Evolutionary conservation across 2,113 vertebrate species (phyloP).

Genomic region (Larimichthys crocea): DNA sequence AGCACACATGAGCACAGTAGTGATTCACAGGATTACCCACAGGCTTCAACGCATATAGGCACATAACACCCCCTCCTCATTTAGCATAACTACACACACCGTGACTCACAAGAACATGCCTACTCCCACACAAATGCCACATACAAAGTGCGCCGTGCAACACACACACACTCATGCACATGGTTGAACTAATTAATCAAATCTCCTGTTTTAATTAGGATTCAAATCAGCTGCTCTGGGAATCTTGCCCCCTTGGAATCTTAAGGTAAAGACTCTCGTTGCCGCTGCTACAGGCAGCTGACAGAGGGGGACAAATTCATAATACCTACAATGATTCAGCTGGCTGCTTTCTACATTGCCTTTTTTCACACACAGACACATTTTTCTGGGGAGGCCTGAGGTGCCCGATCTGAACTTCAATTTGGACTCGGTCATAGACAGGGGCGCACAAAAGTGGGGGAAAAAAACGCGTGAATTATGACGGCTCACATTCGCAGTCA

Average conservation of each 20-base stretch:
- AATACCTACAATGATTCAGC: conserved; percentile 70
- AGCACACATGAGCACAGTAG: conserved; percentile 41
- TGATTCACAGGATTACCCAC: conserved; percentile 71
- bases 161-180: conserved; percentile 27
- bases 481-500: not conserved
- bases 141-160: conserved; percentile 30
- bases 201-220: conserved; percentile 82
- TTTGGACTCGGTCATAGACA: conserved; percentile 55
- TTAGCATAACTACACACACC: conserved; percentile 55
- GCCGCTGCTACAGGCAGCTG: conserved; percentile 44
- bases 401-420: conserved; percentile 63
- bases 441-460: conserved; percentile 27
- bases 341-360: conserved; percentile 58
- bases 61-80: conserved; percentile 63
- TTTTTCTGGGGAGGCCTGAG: conserved; percentile 57
- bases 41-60: conserved; percentile 28
- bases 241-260: conserved; percentile 76
- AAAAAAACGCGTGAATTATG: conserved; percentile 34
- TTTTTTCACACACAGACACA: conserved; percentile 53
- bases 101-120: conserved; percentile 66
- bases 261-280: conserved; percentile 68
- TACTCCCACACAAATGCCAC: conserved; percentile 61
- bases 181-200: conserved; percentile 80
- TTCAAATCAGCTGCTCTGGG: conserved; percentile 82
- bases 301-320: conserved; percentile 60